Evolutionary conservation across 2,888 invertebrate genomes (phyloP).

Genomic region (Nesidiocoris tenuis): DNA sequence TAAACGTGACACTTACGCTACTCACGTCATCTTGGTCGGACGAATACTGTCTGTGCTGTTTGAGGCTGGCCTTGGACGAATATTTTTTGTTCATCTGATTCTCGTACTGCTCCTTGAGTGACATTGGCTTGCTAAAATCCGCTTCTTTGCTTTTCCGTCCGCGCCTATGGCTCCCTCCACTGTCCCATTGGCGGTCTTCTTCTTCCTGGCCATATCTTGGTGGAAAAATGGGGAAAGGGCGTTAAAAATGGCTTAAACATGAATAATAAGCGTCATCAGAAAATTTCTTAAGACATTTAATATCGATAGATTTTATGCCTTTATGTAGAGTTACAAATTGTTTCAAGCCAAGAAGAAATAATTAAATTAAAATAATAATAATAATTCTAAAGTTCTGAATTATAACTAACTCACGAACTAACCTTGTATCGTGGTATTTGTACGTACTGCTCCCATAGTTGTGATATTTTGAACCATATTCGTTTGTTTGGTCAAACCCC

Average conservation of each 20-base stretch:
- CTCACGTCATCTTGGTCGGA: constrained; percentile 46
- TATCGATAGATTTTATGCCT: neutral
- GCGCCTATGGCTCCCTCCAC: constrained; percentile 61
- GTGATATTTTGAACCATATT: constrained; percentile 59
- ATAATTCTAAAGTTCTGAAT: neutral
- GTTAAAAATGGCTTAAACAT: too few species aligned
- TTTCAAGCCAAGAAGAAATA: too few species aligned
- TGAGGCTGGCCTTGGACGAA: constrained; percentile 38
- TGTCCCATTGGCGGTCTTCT: constrained; percentile 73
- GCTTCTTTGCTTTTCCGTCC: constrained; percentile 21
- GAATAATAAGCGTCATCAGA: too few species aligned
- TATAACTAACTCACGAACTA: too few species aligned
- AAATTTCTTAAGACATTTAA: too few species aligned
- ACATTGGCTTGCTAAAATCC: constrained; percentile 46
- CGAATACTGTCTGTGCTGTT: constrained; percentile 41
- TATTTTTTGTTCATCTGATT: constrained; percentile 54
- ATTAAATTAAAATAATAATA: too few species aligned
- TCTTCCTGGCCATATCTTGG: constrained; percentile 63
- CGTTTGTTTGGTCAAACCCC: constrained; percentile 52
- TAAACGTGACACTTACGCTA: constrained; percentile 32
- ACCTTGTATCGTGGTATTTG: constrained; percentile 62
- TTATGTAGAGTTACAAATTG: too few species aligned
- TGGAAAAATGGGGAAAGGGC: neutral
- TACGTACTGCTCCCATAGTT: constrained; percentile 64
- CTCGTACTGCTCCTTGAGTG: constrained; percentile 61